These are phyloP conservation scores for Podargus strigoides DNA, from an alignment of 2,797 vertebrate species.

Conservation along the genomic window DNA sequence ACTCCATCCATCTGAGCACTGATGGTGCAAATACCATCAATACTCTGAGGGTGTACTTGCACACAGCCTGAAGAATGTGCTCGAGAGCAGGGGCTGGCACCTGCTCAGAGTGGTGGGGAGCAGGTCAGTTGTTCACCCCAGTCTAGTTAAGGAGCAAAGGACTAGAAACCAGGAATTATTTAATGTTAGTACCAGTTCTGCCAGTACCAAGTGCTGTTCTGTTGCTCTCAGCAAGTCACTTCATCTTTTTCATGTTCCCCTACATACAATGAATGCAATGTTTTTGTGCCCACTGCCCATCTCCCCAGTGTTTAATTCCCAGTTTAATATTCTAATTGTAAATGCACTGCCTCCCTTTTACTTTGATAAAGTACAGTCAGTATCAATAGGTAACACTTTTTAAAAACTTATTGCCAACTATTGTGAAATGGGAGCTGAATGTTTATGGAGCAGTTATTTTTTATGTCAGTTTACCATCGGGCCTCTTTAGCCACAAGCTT, in stretches of 20 bases:
- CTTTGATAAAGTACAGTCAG: not conserved
- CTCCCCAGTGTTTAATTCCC: not conserved
- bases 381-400: not conserved
- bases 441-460: slow-evolving; percentile 46
- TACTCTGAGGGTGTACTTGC: not conserved
- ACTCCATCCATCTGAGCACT: accelerated
- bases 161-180: not conserved
- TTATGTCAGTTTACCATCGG: slow-evolving; percentile 37
- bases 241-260: not conserved
- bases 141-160: not conserved
- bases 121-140: not conserved
- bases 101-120: not conserved
- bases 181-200: not conserved
- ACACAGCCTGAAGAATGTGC: not conserved
- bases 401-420: not conserved
- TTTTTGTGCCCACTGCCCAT: not conserved
- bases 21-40: not conserved
- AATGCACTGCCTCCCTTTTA: not conserved
- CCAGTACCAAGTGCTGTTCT: not conserved
- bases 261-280: accelerated
- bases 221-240: not conserved
- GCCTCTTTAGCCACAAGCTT: slow-evolving; percentile 48
- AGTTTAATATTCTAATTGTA: not conserved
- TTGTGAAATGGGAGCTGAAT: slow-evolving; percentile 40
- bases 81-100: not conserved